Conservation (phyloP, 2,797 vertebrate species). For the Cyclura pinguis region DNA sequence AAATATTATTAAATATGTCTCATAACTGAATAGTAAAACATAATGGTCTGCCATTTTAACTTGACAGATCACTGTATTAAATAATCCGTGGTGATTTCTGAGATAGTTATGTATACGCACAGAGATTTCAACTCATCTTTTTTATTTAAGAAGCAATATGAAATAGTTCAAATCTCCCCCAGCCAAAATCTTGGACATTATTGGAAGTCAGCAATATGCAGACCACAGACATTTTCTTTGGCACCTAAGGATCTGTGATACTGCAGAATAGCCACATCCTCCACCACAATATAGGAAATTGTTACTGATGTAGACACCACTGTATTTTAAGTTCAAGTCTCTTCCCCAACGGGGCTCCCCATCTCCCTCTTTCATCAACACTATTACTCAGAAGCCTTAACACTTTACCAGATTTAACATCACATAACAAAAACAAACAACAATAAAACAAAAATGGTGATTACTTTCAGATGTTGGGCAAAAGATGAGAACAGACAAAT, state of each 20-base stretch:
- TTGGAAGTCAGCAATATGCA: too few species aligned
- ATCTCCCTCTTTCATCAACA: not conserved
- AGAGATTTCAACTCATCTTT: not conserved
- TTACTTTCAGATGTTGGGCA: not conserved
- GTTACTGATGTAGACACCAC: not conserved
- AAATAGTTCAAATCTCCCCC: not conserved
- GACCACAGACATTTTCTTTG: too few species aligned
- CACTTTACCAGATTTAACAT: not conserved
- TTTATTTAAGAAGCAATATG: not conserved
- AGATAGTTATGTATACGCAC: not conserved
- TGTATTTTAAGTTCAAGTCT: not conserved
- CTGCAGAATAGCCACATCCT: not conserved
- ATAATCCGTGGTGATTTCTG: not conserved
- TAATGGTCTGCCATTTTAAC: not conserved
- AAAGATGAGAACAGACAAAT: not conserved
- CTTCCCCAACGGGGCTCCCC: not conserved
- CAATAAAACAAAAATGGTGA: not conserved
- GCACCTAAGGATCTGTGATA: not conserved
- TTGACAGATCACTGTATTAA: not conserved
- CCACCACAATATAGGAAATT: not conserved
- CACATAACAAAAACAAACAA: not conserved
- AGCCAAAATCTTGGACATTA: not conserved
- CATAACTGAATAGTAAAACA: not conserved
- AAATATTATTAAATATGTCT: not conserved
- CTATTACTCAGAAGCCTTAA: not conserved